Evolutionary conservation across 2,113 vertebrate species (phyloP).

Genomic region (Hucho hucho): DNA sequence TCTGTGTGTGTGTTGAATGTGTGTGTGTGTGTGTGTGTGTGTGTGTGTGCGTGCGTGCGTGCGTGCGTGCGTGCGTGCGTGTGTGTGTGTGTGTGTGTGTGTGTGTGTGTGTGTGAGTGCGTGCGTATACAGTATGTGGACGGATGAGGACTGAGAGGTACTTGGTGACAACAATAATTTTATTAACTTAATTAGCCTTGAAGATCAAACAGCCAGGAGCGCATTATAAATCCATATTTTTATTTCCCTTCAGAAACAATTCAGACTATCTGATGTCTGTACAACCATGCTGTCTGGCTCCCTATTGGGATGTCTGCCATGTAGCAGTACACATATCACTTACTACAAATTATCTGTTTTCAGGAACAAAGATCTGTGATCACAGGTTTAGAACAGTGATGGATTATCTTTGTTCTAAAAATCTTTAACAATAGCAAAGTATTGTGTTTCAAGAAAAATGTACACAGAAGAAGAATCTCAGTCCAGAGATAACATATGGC

Average conservation of each 20-base stretch:
- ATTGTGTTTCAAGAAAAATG: too few species aligned
- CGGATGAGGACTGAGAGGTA: background rate
- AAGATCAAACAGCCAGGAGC: too few species aligned
- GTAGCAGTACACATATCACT: background rate
- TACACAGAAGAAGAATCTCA: too few species aligned
- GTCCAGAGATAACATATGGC: too few species aligned
- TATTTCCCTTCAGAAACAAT: conserved; percentile 46
- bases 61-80: accelerated
- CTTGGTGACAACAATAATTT: too few species aligned
- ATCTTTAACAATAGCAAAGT: too few species aligned
- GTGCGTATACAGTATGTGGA: background rate
- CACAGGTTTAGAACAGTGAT: too few species aligned
- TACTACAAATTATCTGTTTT: background rate
- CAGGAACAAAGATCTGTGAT: too few species aligned
- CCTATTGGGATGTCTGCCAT: background rate
- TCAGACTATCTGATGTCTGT: conserved; percentile 15
- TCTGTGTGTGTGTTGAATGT: conserved; percentile 10
- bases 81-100: background rate
- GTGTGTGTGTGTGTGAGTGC: background rate
- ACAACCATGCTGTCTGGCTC: background rate
- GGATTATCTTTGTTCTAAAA: too few species aligned
- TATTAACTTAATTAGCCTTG: too few species aligned
- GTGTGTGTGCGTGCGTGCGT: conserved; percentile 7
- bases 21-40: conserved; percentile 27
- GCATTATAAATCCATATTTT: conserved; percentile 10